These are phyloP conservation scores for Polyergus mexicanus DNA, from an alignment of 1,140 invertebrate species.

Conservation along the genomic window DNA sequence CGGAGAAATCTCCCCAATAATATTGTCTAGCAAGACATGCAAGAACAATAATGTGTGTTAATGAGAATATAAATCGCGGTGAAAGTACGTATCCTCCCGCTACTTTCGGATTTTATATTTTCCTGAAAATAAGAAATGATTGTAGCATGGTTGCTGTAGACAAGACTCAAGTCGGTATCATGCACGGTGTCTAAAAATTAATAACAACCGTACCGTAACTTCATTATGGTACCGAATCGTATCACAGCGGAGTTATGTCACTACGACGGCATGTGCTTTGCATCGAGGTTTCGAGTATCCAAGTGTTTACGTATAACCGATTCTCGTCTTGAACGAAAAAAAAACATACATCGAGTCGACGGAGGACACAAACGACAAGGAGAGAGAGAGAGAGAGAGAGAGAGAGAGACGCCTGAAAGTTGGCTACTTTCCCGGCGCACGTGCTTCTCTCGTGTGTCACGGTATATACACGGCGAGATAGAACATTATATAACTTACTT, in stretches of 20 bases:
- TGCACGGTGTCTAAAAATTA: slow-evolving; percentile 59
- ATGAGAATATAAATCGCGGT: slow-evolving; percentile 22
- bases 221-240: too few species aligned
- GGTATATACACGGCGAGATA: slow-evolving; percentile 22
- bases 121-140: slow-evolving; percentile 28
- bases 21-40: background rate
- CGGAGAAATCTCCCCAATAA: background rate
- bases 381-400: slow-evolving; percentile 36
- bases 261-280: slow-evolving; percentile 29
- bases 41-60: background rate
- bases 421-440: slow-evolving; percentile 41
- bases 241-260: slow-evolving; percentile 10
- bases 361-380: background rate
- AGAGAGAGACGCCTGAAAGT: slow-evolving; percentile 42
- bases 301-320: slow-evolving; percentile 1
- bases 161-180: background rate
- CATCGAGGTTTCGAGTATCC: background rate
- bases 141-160: background rate
- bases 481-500: slow-evolving; percentile 37
- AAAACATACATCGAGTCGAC: slow-evolving; percentile 2
- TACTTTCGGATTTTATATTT: slow-evolving; percentile 31
- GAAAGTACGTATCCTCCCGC: background rate
- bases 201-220: slow-evolving; percentile 55
- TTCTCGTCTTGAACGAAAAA: background rate
- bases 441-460: slow-evolving; percentile 24